phyloP scores from a whole-genome alignment of 2,113 vertebrate genomes.

The Scytalopus superciliaris region DNA sequence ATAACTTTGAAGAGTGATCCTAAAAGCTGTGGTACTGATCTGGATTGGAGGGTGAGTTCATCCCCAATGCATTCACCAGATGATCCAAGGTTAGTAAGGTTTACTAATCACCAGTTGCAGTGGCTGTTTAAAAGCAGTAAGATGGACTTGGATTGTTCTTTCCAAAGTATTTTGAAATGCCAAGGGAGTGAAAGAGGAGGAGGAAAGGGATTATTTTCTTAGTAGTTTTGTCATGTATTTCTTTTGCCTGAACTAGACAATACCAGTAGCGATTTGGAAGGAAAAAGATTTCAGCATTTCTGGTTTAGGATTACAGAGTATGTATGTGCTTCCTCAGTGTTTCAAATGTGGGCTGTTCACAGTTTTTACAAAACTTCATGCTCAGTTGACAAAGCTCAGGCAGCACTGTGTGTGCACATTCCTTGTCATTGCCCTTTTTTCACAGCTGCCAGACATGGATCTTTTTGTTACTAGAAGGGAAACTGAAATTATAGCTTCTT shows the following conservation, averaged over 20 bases:
- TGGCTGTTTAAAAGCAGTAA: not conserved
- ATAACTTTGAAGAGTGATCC: not conserved
- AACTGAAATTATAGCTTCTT: not conserved
- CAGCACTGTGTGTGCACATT: not conserved
- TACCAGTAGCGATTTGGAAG: not conserved
- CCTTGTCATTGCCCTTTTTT: not conserved
- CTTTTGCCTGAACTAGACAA: not conserved
- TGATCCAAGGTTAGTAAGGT: not conserved
- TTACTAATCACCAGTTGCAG: not conserved
- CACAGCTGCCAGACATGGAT: not conserved
- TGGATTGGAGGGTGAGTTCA: not conserved
- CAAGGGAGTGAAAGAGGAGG: not conserved
- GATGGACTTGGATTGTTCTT: not conserved
- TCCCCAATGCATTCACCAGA: rapidly evolving
- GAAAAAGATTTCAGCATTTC: not conserved
- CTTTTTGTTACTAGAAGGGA: not conserved
- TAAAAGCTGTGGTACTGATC: not conserved
- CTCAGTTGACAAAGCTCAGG: not conserved
- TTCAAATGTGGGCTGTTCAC: not conserved
- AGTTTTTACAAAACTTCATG: not conserved
- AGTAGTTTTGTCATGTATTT: not conserved
- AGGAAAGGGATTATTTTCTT: not conserved
- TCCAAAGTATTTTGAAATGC: not conserved
- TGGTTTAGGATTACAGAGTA: not conserved
- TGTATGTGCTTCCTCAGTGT: not conserved